phyloP scores from a whole-genome alignment of 2,113 vertebrate species.

The Percopsis transmontana region DNA sequence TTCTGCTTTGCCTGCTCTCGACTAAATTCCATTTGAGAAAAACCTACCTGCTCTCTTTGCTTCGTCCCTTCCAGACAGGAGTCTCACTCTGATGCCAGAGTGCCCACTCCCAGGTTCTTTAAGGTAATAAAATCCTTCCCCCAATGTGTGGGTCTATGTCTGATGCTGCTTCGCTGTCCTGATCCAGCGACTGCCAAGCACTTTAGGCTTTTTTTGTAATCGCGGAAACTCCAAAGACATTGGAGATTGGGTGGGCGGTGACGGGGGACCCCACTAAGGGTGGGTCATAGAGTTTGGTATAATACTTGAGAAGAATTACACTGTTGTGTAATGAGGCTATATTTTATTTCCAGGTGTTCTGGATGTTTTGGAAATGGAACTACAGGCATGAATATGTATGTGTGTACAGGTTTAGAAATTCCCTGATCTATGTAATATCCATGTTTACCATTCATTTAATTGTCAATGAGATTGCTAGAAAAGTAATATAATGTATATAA shows the following conservation, averaged over 20 bases:
- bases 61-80: conserved; percentile 62
- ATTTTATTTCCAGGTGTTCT: conserved; percentile 7
- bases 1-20: conserved; percentile 23
- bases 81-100: conserved; percentile 57
- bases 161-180: conserved; percentile 58
- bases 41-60: conserved; percentile 74
- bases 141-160: conserved; percentile 44
- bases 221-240: conserved; percentile 54
- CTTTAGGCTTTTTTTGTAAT: conserved; percentile 64
- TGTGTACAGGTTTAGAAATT: background rate
- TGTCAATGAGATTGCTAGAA: background rate
- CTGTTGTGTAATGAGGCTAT: background rate
- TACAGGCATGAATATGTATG: background rate
- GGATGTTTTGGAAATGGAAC: background rate
- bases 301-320: conserved; percentile 23
- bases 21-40: conserved; percentile 27
- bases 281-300: conserved; percentile 46
- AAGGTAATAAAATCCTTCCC: conserved; percentile 75
- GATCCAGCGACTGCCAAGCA: conserved; percentile 62
- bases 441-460: background rate
- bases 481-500: too few species aligned
- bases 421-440: background rate
- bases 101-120: conserved; percentile 62
- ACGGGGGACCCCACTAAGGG: conserved; percentile 21
- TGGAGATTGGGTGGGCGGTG: conserved; percentile 59